Evolutionary conservation across 2,888 invertebrate species (phyloP).

Genomic region (Ischnus inquisitorius): DNA sequence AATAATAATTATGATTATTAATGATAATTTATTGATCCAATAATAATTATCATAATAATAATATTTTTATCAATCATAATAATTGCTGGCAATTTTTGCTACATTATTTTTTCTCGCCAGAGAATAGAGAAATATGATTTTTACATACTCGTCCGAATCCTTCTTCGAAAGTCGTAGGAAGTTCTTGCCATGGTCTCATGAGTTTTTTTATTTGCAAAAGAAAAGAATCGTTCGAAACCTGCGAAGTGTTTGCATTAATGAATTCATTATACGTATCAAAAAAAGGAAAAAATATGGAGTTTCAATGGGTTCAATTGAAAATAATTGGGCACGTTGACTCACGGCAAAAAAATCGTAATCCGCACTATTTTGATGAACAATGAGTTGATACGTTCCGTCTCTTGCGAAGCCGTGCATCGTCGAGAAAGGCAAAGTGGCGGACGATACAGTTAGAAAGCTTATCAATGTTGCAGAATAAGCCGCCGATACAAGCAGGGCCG

Average conservation of each 20-base stretch:
- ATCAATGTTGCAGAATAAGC: conserved; percentile 79
- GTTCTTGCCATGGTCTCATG: conserved; percentile 67
- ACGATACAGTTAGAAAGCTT: conserved; percentile 63
- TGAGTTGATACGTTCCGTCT: conserved; percentile 77
- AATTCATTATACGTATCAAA: background rate
- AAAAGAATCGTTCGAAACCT: conserved; percentile 69
- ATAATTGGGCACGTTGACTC: conserved; percentile 36
- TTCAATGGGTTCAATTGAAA: background rate
- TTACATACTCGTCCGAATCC: conserved; percentile 75
- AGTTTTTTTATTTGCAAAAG: conserved; percentile 67
- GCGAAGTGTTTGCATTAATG: conserved; percentile 34
- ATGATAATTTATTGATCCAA: too few relatives aligned
- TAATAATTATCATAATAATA: too few relatives aligned
- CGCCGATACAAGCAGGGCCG: conserved; percentile 75
- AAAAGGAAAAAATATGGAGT: background rate
- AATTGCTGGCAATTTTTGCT: background rate
- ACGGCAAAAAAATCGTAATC: conserved; percentile 76
- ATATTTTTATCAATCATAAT: too few relatives aligned
- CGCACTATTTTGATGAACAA: conserved; percentile 74
- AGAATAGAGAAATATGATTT: background rate
- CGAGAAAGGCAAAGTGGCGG: conserved; percentile 75
- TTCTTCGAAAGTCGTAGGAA: conserved; percentile 71
- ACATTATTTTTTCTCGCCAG: background rate
- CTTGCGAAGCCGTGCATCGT: conserved; percentile 76
- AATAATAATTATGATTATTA: too few relatives aligned